Conservation (phyloP, 2,113 vertebrate genomes). For the Actenoides hombroni region DNA sequence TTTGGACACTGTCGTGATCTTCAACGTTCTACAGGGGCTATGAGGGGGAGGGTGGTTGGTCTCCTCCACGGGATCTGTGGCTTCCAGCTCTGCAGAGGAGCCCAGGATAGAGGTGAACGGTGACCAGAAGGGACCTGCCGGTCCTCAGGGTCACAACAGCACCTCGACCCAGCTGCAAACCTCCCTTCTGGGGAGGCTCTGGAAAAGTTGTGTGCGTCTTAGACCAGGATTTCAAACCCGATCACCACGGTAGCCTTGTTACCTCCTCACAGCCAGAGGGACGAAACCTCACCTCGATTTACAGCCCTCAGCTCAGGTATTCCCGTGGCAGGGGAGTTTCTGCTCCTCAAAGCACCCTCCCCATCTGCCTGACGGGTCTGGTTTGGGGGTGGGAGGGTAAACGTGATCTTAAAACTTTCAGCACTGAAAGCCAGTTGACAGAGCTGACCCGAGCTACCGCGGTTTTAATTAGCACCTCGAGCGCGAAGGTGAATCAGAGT, state of each 20-base stretch:
- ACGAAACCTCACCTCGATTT: neutral
- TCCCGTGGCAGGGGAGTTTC: neutral
- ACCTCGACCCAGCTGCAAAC: neutral
- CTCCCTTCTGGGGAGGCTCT: accelerated
- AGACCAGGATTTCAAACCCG: neutral
- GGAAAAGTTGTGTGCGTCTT: neutral
- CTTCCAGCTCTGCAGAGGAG: neutral
- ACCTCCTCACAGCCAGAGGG: neutral
- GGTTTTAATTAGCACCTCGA: neutral
- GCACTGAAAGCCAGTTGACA: neutral
- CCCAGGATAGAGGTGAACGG: neutral
- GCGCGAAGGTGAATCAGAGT: neutral
- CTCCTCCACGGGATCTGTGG: neutral
- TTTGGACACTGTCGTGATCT: neutral
- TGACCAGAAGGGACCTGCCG: accelerated
- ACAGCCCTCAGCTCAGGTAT: neutral
- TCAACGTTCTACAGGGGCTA: neutral
- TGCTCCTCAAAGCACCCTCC: neutral
- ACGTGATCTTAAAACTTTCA: neutral
- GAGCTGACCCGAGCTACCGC: accelerated
- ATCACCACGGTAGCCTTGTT: neutral
- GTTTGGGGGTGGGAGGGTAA: neutral
- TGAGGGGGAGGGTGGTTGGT: neutral
- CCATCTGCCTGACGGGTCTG: neutral
- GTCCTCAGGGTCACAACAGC: neutral